phyloP scores from a whole-genome alignment of 1,140 invertebrate species.

The Sarcophaga peregrina region DNA sequence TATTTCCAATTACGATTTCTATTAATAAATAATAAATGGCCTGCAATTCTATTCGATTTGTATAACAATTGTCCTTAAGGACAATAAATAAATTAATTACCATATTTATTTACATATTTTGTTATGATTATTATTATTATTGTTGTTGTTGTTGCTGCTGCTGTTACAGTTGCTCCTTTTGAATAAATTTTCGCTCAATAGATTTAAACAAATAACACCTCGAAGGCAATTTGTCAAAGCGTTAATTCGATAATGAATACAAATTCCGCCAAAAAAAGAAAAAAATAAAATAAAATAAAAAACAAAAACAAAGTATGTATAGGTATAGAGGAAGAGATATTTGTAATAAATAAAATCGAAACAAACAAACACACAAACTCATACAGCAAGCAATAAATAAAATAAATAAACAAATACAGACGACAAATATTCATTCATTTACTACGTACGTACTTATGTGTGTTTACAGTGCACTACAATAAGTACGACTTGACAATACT shows the following conservation, averaged over 20 bases:
- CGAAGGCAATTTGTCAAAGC: conserved; percentile 23
- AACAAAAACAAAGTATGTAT: background rate
- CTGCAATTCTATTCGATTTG: too few species aligned
- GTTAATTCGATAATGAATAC: conserved; percentile 25
- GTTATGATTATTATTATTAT: background rate
- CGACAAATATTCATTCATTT: background rate
- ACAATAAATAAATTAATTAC: too few species aligned
- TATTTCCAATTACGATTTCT: too few species aligned
- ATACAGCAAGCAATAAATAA: background rate
- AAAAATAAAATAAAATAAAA: background rate
- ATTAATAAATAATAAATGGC: too few species aligned
- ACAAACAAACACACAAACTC: background rate
- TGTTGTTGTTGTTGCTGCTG: background rate
- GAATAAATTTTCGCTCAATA: too few species aligned
- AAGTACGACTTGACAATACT: too few species aligned
- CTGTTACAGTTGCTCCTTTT: background rate
- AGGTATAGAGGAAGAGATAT: background rate
- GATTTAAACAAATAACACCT: conserved; percentile 22
- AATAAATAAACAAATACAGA: background rate
- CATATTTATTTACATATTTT: background rate
- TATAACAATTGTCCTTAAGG: too few species aligned
- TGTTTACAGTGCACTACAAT: background rate
- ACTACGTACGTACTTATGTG: background rate
- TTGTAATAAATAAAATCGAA: too few species aligned
- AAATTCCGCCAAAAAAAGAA: conserved; percentile 5